Evolutionary conservation across 2,888 invertebrate species (phyloP), one percentile per base, ranked within the genome.

Genomic region (Dioctria linearis): DNA sequence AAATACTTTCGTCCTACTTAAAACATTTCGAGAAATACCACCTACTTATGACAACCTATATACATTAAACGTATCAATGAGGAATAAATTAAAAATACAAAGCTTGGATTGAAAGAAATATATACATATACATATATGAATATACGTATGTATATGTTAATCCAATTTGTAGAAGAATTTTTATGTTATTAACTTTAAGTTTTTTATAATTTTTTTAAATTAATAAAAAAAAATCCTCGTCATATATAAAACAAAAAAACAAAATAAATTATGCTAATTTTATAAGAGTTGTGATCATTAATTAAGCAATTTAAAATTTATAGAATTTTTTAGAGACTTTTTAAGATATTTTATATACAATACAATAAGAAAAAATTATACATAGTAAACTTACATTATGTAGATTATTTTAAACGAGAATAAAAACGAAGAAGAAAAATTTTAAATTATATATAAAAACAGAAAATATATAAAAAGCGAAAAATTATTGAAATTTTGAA

Each of bases 231-330:
- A 0, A 54, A 4, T 54, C 57, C 73, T 57, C 11, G 63, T 49
- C 46, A 76, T 76, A 63, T 46, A 8, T 11, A 54, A 59, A 67
- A 54, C 49, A 73, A 66, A 46, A 79, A 73, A 13, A 73, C 59
- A 51, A 54, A 75, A 49, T 67, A 61, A 65, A 79, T 67, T 75
- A 80, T 79, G 82, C 82, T 84, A 85, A 84, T 46, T 67, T 13
- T 25, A 83, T 82, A 88, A 88, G 88, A 88, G 88, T 88, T 88
- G 88, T 88, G 88, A 88, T 88, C 88, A 88, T 88, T 88, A 86
- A 87, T 86, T 88, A 87, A 88, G 88, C 85, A 86, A 86, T 87
- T 83, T 78, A 65, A 78, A 65, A 65, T 65, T 78, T 65, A 13
- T 67, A 76, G 61, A 49, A 76, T 51, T 25, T 76, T 59, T 73